Base-by-base conservation (phyloP, 2,888 invertebrate genomes). In the Zhengitettix transpicula region DNA sequence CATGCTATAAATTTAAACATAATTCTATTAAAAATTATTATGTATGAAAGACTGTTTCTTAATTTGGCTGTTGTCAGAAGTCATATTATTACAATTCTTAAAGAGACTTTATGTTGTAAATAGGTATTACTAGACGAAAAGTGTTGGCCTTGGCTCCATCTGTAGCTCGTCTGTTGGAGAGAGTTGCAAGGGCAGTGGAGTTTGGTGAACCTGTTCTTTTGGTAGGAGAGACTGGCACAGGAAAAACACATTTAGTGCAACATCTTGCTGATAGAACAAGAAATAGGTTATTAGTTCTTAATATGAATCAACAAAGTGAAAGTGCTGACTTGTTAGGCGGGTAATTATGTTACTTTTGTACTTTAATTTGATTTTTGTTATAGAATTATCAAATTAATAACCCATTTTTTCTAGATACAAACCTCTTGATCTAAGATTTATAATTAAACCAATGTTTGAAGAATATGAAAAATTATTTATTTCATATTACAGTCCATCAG, bases 241-340 rank as follows among this genome's bases (percentile, higher is more conserved):
- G 99, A 0, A 99, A 99, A 77, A 99, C 99, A 0, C 91, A 94
- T 0, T 84, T 90, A 0, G 83, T 99, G 1, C 98, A 98, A 71
- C 93, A 89, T 73, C 76, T 98, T 59, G 91, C 97, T 0, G 80
- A 84, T 62, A 83, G 86, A 65, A 83, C 90, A 0, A 87, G 90
- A 0, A 87, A 90, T 66, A 89, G 86, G 69, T 77, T 99, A 42
- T 79, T 89, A 42, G 97, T 98, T 0, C 89, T 99, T 40, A 99
- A 99, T 71, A 91, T 99, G 91, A 99, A 97, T 70, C 97, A 99
- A 70, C 98, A 99, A 70, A 97, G 95, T 55, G 99, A 99, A 74
- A 91, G 91, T 10, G 87, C 93, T 0, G 99, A 99, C 76, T 79
- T 99, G 51, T 78, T 99, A 0, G 99, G 99, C 60, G 98, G 99